These are phyloP conservation scores for Sialia sialis DNA, from an alignment of 2,113 vertebrate species.

Conservation along the genomic window DNA sequence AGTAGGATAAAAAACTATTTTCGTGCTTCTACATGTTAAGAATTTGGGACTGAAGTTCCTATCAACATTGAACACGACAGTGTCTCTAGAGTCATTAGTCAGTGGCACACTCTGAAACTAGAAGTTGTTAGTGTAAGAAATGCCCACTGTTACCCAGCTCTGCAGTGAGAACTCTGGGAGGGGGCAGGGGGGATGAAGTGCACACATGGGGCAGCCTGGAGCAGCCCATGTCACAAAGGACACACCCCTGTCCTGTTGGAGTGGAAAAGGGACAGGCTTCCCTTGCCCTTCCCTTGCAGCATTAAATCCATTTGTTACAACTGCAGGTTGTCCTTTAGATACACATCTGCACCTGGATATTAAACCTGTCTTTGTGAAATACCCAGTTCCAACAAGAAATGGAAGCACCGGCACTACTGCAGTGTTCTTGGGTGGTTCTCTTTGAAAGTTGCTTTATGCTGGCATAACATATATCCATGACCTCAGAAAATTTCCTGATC, in stretches of 20 bases:
- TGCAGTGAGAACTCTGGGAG: neutral
- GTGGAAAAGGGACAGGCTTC: neutral
- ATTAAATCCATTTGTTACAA: neutral
- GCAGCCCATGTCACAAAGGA: neutral
- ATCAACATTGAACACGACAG: rapidly evolving
- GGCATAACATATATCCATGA: neutral
- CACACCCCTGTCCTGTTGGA: neutral
- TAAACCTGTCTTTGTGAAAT: neutral
- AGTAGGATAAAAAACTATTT: neutral
- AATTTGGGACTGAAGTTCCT: neutral
- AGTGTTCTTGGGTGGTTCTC: neutral
- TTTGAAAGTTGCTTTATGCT: neutral
- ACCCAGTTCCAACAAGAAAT: neutral
- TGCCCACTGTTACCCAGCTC: neutral
- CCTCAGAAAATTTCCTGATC: neutral
- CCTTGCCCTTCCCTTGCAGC: neutral
- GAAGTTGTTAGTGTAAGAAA: neutral
- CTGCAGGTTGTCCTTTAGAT: neutral
- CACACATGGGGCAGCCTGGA: neutral
- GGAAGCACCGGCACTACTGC: neutral
- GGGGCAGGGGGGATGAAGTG: neutral
- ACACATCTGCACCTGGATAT: neutral
- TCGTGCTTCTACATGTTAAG: neutral
- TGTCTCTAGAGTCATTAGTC: neutral
- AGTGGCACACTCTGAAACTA: neutral